Evolutionary conservation across 2,797 vertebrate genomes (phyloP), one percentile per base, ranked within the genome.

Genomic region (Hyperoplus immaculatus): DNA sequence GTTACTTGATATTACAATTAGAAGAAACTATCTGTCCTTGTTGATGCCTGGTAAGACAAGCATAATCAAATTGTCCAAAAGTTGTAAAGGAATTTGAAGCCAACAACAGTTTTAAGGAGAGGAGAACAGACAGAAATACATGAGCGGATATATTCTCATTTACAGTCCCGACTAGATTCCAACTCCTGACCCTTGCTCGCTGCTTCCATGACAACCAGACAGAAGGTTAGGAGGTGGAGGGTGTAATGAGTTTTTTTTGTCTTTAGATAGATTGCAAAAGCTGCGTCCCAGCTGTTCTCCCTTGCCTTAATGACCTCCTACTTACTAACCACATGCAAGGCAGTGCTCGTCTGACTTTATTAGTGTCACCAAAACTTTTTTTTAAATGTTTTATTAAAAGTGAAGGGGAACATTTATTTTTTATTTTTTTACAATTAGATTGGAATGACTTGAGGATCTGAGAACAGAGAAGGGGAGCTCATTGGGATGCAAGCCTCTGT

Each of bases 121-220:
- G 41, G 39, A 75, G 29, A 39, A 60, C 47, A 66, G 43, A 21
- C n/a, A 72, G 59, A 41, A 80, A 75, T 12, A 14, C 8, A 8
- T 69, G 71, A 89, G 67, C 29, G 74, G 62, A 47, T n/a, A 84
- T 72, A 87, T 87, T 82, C 87, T 89, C 84, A 89, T 88, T 85
- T 89, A 85, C 78, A 90, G 83, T 88, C 84, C 82, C 0, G 42
- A 62, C 83, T 83, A 71, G 58, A 78, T 70, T 76, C 58, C 69
- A 38, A n/a, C 72, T 87, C 78, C 78, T 56, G 72, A 77, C 86
- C 80, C 81, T 66, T 57, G 69, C 66, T 66, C 58, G 69, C 66
- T 85, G 92, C 92, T 94, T 91, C 93, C 92, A 94, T 94, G 89
- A 92, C 93, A 95, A 94, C 94, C 88, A 91, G 91, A 89, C 82